Percentiles rank a stretch among this genome's conserved stretches.
Evolutionary conservation across 2,797 vertebrate genomes (phyloP).

Genomic region (Merluccius polli): DNA sequence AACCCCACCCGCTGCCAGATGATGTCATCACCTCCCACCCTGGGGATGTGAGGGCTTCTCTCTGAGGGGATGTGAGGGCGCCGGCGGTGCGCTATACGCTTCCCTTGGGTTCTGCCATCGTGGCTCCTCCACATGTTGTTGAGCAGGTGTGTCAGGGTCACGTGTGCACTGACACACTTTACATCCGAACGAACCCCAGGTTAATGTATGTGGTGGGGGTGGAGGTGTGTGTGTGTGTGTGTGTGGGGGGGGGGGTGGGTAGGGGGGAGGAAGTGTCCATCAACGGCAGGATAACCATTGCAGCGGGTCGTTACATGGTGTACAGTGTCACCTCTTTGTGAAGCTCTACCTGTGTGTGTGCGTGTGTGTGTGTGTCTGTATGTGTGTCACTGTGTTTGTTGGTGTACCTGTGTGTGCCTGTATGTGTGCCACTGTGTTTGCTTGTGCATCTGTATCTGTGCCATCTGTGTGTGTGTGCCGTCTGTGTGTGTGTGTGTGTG

Average conservation of each 20-base stretch:
- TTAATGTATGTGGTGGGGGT: conserved; percentile 25
- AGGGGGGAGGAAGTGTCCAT: not conserved
- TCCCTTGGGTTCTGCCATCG: conserved; percentile 17
- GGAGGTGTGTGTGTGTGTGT: too few relatives aligned
- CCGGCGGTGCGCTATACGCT: conserved; percentile 51
- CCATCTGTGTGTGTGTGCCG: not conserved
- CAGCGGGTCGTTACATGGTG: conserved; percentile 15
- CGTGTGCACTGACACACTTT: conserved; percentile 54
- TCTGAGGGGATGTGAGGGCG: conserved; percentile 26
- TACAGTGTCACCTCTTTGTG: conserved; percentile 6
- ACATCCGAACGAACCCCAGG: conserved; percentile 54
- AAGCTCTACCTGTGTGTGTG: conserved; percentile 26
- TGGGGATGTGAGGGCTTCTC: not conserved
- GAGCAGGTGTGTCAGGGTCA: conserved; percentile 52
- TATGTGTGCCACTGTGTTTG: not conserved
- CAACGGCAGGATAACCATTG: not conserved
- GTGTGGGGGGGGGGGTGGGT: not conserved
- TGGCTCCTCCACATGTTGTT: conserved; percentile 38
- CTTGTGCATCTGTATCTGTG: not conserved
- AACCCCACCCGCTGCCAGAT: not conserved
- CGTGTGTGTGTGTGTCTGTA: not conserved
- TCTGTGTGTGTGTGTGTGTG: not conserved
- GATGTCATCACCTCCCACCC: not conserved
- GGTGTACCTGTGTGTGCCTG: too few relatives aligned
- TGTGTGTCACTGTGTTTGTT: too few relatives aligned